Evolutionary conservation across 2,113 vertebrate species (phyloP).

Genomic region (Tragelaphus buxtoni): DNA sequence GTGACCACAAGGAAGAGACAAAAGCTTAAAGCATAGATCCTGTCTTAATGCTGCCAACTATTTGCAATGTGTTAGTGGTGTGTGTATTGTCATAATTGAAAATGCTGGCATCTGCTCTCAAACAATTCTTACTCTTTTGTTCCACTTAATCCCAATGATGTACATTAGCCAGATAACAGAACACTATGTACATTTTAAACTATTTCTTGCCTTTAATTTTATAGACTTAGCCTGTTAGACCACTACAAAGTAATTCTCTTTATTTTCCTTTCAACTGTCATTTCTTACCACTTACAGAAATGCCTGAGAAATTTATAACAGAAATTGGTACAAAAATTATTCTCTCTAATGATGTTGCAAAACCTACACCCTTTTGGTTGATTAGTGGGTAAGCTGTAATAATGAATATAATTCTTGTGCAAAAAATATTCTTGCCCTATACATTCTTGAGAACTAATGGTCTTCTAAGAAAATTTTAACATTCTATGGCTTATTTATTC

Average conservation of each 20-base stretch:
- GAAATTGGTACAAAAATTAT: neutral
- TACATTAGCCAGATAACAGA: neutral
- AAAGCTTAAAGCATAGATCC: neutral
- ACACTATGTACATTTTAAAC: neutral
- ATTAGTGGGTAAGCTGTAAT: neutral
- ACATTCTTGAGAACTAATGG: neutral
- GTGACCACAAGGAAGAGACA: neutral
- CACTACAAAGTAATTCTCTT: neutral
- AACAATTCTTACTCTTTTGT: neutral
- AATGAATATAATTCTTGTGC: neutral
- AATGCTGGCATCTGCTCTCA: neutral
- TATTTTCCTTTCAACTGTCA: conserved; percentile 23
- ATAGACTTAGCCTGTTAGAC: neutral
- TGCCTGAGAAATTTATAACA: conserved; percentile 24
- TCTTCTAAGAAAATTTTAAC: neutral
- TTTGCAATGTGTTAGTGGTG: neutral
- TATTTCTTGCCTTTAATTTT: conserved; percentile 20
- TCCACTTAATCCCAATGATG: neutral
- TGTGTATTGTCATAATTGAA: neutral
- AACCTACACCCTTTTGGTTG: neutral
- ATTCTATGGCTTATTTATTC: neutral
- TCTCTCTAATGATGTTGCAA: neutral
- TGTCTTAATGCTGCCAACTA: neutral
- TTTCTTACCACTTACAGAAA: conserved; percentile 33
- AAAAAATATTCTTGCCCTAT: neutral